Evolutionary conservation across 37 sponge, comb jelly and placozoan species (phyloP).

Genomic region (Lycopodina hypogea): DNA sequence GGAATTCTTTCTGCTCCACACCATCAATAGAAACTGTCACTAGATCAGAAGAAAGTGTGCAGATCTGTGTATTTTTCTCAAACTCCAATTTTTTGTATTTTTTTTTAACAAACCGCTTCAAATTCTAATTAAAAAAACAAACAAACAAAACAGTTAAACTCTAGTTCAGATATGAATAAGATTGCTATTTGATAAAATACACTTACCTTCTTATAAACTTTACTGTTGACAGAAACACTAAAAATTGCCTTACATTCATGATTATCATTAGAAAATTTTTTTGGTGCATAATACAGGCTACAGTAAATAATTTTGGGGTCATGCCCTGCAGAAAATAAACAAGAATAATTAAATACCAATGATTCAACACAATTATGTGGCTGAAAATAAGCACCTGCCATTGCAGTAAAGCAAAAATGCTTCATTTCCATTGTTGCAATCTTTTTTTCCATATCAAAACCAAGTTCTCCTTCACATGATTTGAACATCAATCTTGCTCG

Average conservation of each 20-base stretch:
- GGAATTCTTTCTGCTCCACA: background rate
- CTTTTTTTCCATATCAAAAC: background rate
- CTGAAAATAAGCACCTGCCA: background rate
- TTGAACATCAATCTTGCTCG: background rate
- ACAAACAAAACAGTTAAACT: no score
- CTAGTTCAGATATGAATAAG: background rate
- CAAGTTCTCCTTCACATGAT: background rate
- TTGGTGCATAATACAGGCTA: background rate
- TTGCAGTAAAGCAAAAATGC: slow-evolving; percentile 17
- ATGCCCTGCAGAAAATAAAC: background rate
- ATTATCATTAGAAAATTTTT: background rate
- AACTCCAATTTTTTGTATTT: background rate
- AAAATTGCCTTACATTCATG: background rate
- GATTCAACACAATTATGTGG: background rate
- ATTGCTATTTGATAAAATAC: background rate
- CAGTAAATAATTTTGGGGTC: background rate
- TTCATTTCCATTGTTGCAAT: background rate
- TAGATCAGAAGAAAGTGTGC: background rate
- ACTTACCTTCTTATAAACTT: background rate
- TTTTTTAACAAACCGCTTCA: slow-evolving; percentile 5
- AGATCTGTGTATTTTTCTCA: background rate
- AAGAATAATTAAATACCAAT: background rate
- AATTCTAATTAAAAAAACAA: background rate
- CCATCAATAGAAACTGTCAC: background rate
- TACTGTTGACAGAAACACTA: background rate